A percentile compares a stretch with the other conserved stretches of the same genome.
phyloP scores from a whole-genome alignment of 2,113 vertebrate genomes.

The Amphiprion percula region DNA sequence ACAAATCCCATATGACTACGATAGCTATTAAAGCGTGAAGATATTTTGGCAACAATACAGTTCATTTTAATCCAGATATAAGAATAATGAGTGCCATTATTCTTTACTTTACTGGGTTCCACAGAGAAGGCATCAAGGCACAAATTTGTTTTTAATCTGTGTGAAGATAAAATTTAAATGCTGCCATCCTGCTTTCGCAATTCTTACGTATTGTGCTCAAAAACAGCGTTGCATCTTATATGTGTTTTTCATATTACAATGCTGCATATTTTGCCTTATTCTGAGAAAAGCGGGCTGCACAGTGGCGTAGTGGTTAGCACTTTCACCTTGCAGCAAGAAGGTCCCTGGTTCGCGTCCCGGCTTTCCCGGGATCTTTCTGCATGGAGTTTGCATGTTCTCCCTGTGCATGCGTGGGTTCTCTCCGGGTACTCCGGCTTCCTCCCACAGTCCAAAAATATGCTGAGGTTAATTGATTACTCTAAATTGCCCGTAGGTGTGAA shows the following conservation, averaged over 20 bases:
- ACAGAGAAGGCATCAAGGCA: background rate
- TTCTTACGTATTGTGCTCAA: background rate
- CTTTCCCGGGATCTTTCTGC: too few relatives aligned
- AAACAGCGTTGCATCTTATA: background rate
- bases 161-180: background rate
- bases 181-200: background rate
- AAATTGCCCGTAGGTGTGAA: too few relatives aligned
- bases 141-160: conserved; percentile 11
- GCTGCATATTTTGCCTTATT: background rate
- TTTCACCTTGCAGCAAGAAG: too few relatives aligned
- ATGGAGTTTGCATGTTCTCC: too few relatives aligned
- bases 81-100: conserved; percentile 22
- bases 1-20: conserved; percentile 55
- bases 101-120: background rate
- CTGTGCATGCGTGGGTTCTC: too few relatives aligned
- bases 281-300: background rate
- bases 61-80: conserved; percentile 39
- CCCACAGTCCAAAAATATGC: too few relatives aligned
- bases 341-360: too few relatives aligned
- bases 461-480: too few relatives aligned
- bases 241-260: conserved; percentile 1
- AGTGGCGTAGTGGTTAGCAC: too few relatives aligned
- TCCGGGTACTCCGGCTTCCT: too few relatives aligned
- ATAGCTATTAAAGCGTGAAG: conserved; percentile 35
- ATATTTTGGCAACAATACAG: conserved; percentile 42